A percentile compares a stretch with the other conserved stretches of the same genome.
Conservation (phyloP, 2,113 vertebrate genomes). For the Crotalus viridis region DNA sequence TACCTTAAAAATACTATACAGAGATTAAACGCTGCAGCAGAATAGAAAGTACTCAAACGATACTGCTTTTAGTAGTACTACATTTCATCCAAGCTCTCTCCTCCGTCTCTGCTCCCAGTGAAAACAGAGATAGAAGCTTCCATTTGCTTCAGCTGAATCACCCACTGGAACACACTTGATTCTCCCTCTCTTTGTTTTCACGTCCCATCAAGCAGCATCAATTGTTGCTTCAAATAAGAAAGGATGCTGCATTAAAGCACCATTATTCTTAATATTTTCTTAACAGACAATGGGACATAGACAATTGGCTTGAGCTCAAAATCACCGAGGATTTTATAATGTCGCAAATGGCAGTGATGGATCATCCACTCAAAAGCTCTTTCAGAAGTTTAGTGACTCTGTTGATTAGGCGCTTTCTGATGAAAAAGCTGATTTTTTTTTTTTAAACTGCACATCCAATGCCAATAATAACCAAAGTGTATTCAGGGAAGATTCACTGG, state of each 20-base stretch:
- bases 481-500: neutral
- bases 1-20: conserved; percentile 43
- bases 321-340: conserved; percentile 22
- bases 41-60: conserved; percentile 37
- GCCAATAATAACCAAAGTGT: neutral
- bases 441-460: neutral
- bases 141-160: conserved; percentile 53
- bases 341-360: conserved; percentile 13
- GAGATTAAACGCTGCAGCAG: conserved; percentile 40
- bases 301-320: conserved; percentile 29
- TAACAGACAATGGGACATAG: conserved; percentile 47
- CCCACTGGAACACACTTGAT: conserved; percentile 40
- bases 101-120: conserved; percentile 30
- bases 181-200: conserved; percentile 55
- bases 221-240: conserved; percentile 43
- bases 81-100: conserved; percentile 42
- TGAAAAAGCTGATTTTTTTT: conserved; percentile 11
- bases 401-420: conserved; percentile 26
- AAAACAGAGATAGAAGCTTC: conserved; percentile 59
- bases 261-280: conserved; percentile 43
- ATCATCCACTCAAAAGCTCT: neutral
- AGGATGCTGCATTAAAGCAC: conserved; percentile 52
- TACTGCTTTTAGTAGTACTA: conserved; percentile 47
- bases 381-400: neutral
- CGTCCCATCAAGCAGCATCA: conserved; percentile 55